Evolutionary conservation across 1,140 invertebrate genomes (phyloP).

Genomic region (Anthonomus grandis): DNA sequence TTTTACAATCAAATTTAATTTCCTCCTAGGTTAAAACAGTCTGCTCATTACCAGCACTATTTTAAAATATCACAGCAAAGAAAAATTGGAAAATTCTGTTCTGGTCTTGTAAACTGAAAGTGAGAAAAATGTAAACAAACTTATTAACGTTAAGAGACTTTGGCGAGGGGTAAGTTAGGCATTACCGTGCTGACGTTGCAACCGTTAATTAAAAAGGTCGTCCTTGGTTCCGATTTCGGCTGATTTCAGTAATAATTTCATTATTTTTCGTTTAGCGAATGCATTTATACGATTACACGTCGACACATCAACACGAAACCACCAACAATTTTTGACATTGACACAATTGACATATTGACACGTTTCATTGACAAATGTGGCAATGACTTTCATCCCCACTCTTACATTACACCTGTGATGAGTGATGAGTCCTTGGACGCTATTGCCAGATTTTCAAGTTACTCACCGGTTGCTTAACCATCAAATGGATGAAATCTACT

Average conservation of each 20-base stretch:
- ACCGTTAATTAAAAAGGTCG: too few species aligned
- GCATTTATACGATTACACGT: constrained; percentile 23
- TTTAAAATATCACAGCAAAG: constrained; percentile 18
- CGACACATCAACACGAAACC: constrained; percentile 19
- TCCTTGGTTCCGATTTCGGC: too few species aligned
- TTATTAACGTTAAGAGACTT: background rate
- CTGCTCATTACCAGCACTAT: constrained; percentile 12
- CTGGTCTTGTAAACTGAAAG: constrained; percentile 1
- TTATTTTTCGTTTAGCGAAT: constrained; percentile 14
- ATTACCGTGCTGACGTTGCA: background rate
- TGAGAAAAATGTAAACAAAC: constrained; percentile 28
- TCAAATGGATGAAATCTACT: too few species aligned
- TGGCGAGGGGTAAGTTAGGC: background rate
- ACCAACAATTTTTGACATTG: constrained; percentile 8
- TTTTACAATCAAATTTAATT: background rate
- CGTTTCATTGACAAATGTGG: too few species aligned
- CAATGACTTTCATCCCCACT: too few species aligned
- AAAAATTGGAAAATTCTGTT: constrained; percentile 10
- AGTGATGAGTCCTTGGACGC: too few species aligned
- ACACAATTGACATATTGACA: too few species aligned
- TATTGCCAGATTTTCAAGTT: too few species aligned
- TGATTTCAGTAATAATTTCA: constrained; percentile 24
- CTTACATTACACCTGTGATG: too few species aligned
- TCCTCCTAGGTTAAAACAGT: constrained; percentile 1
- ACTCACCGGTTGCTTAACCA: too few species aligned